Evolutionary conservation across 2,113 vertebrate genomes (phyloP).

Genomic region (Chascanopsetta lugubris): DNA sequence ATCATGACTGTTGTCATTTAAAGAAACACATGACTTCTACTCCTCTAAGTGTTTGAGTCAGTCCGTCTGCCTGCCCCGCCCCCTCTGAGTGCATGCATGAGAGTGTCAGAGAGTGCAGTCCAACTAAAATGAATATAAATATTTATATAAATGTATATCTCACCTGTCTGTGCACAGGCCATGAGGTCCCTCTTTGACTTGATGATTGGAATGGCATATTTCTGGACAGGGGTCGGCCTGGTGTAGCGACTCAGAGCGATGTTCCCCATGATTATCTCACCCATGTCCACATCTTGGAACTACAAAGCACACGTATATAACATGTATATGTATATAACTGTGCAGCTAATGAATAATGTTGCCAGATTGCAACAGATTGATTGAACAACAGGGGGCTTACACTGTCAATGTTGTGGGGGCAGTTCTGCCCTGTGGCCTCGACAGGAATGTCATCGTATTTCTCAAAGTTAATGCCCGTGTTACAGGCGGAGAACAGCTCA

Average conservation of each 20-base stretch:
- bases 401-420: constrained; percentile 94
- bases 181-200: constrained; percentile 96
- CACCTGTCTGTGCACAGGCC: constrained; percentile 98
- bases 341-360: not conserved
- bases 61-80: too few species aligned
- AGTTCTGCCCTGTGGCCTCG: constrained; percentile 94
- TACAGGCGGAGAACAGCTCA: constrained; percentile 93
- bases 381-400: constrained; percentile 78
- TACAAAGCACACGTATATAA: constrained; percentile 57
- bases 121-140: too few species aligned
- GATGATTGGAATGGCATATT: constrained; percentile 97
- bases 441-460: constrained; percentile 99
- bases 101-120: too few species aligned
- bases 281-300: constrained; percentile 98
- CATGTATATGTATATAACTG: not conserved
- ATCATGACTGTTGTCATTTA: too few species aligned
- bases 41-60: too few species aligned
- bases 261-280: constrained; percentile 97
- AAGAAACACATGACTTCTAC: too few species aligned
- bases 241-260: constrained; percentile 93
- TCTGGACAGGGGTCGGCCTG: constrained; percentile 96
- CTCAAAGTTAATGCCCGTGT: constrained; percentile 99
- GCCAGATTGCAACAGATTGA: not conserved
- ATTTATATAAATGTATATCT: not conserved
- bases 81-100: too few species aligned